Base-by-base conservation (phyloP, 2,797 vertebrate genomes). In the Sebastes melanostomus region DNA sequence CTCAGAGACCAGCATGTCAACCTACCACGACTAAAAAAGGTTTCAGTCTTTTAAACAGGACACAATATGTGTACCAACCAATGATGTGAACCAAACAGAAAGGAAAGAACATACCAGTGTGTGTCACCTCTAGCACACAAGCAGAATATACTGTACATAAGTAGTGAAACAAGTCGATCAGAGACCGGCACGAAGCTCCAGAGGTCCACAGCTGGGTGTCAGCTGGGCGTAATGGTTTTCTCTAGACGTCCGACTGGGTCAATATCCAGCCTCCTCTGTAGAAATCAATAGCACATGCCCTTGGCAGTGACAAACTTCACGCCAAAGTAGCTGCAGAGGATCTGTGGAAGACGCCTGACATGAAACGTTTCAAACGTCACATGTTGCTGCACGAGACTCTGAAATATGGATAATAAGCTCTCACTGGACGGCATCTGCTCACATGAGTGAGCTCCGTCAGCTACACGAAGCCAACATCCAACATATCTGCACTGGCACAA, bases 251-350 rank as follows among this genome's bases (percentile, higher is more conserved):
- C 25, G 27, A 36, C 34, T 32, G 50, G 24, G 25, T 75, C 72
- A 66, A 77, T 66, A 75, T 68, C 32, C 11, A 60, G 22, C 22
- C 66, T 71, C 56, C 27, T 75, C 59, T 58, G 14, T 18, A 54
- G 22, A 66, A 80, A 82, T 87, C 83, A 67, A 77, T 66, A 60
- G 69, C 61, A 60, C 36, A 72, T 27, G 58, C 68, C 74, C 18
- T 61, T 58, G 71, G 66, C 73, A 29, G 54, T 77, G 72, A 85
- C 63, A 63, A 2, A 30, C 62, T 59, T 76, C 34, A 52, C 11
- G 14, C 16, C 24, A 60, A n/a, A 65, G 16, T 32, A 82, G 70
- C 10, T 29, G 24, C 13, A 52, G 24, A 32, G 13, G 34, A 20
- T 66, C 27, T 66, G 63, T 32, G 34, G 25, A 22, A 42, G 55